Percentiles rank a stretch among this genome's conserved stretches.
These are phyloP conservation scores for Drosophila pseudotalamancana DNA, from an alignment of 2,888 invertebrate genomes.

Conservation along the genomic window DNA sequence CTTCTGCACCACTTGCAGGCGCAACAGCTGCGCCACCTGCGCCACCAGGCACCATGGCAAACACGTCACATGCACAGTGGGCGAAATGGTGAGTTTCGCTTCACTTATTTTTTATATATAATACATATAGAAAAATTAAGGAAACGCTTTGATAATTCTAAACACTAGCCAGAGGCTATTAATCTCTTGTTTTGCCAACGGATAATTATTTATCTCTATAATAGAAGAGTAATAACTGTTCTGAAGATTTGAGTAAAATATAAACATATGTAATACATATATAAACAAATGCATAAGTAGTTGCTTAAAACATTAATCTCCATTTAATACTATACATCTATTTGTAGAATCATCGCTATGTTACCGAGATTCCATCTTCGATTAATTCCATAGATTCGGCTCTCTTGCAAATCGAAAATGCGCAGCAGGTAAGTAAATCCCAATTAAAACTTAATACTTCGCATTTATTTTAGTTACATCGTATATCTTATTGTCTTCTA, in stretches of 20 bases:
- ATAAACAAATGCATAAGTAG: no score
- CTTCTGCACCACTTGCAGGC: conserved; percentile 54
- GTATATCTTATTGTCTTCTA: conserved; percentile 39
- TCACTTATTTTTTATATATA: no score
- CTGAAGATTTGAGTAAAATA: no score
- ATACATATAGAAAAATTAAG: no score
- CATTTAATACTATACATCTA: neutral
- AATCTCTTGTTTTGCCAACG: no score
- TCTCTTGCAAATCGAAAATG: conserved; percentile 32
- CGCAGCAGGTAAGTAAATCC: conserved; percentile 43
- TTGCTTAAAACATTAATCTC: neutral
- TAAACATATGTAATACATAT: no score
- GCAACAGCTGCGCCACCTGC: conserved; percentile 63
- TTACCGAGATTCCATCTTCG: conserved; percentile 37
- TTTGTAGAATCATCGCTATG: conserved; percentile 41
- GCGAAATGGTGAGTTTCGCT: conserved; percentile 27
- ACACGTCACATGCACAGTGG: conserved; percentile 44
- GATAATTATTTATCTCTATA: no score
- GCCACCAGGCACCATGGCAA: conserved; percentile 40
- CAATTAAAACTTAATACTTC: conserved; percentile 58
- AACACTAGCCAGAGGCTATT: no score
- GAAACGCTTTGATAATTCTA: no score
- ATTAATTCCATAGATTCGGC: conserved; percentile 35
- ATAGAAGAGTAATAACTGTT: no score
- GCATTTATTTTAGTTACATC: conserved; percentile 51